These are phyloP conservation scores for Lepeophtheirus salmonis DNA, from an alignment of 1,140 invertebrate species.

Conservation along the genomic window DNA sequence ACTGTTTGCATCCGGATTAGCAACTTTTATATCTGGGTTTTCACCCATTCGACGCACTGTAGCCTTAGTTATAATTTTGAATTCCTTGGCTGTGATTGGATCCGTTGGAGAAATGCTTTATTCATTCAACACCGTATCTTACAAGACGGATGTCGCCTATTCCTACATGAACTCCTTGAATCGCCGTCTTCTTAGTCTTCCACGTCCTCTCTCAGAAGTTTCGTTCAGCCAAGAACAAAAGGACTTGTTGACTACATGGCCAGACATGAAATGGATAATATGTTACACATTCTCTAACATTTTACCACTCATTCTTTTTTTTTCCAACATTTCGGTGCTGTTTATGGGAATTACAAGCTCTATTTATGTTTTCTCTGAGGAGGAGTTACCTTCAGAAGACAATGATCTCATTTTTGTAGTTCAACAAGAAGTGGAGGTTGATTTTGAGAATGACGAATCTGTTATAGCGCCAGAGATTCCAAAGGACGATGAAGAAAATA, in stretches of 20 bases:
- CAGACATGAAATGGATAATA: neutral
- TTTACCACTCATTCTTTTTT: neutral
- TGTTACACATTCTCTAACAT: neutral
- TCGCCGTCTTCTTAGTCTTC: neutral
- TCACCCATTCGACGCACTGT: neutral
- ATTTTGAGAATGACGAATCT: neutral
- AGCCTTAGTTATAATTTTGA: neutral
- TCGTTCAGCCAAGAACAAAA: neutral
- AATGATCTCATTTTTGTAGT: neutral
- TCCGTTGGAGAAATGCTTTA: neutral
- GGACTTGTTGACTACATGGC: neutral
- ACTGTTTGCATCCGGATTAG: neutral
- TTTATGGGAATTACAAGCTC: neutral
- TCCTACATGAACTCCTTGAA: neutral
- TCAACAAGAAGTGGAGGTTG: neutral
- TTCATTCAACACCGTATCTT: neutral
- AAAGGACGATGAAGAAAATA: neutral
- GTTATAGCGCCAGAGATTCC: neutral
- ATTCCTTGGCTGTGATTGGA: neutral
- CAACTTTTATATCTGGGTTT: neutral
- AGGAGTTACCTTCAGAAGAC: neutral
- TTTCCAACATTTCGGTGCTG: neutral
- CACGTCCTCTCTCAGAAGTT: neutral
- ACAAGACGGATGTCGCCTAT: neutral
- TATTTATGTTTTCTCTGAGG: neutral